phyloP scores from a whole-genome alignment of 2,888 invertebrate genomes.

The Drosophila flavopinicola region DNA sequence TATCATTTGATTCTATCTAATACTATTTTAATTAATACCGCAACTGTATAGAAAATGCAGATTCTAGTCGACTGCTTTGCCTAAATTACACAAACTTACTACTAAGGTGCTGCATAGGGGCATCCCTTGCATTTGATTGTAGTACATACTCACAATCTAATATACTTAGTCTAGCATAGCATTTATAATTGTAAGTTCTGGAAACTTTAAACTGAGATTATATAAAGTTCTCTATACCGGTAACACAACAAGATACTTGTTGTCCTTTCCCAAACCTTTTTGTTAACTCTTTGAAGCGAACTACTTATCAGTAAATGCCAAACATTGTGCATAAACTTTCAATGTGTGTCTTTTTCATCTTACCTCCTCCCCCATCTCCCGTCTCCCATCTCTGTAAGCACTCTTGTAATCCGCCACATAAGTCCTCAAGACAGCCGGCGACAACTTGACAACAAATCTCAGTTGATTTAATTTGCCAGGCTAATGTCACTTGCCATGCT shows the following conservation, averaged over 20 bases:
- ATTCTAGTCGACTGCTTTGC: constrained; percentile 28
- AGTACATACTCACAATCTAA: neutral
- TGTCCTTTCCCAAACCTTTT: neutral
- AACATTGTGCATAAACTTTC: neutral
- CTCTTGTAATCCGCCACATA: constrained; percentile 26
- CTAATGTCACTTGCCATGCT: constrained; percentile 55
- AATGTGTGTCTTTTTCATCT: neutral
- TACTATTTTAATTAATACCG: neutral
- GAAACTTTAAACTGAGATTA: constrained; percentile 6
- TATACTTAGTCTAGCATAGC: constrained; percentile 3
- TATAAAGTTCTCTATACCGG: constrained; percentile 29
- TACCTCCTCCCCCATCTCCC: neutral
- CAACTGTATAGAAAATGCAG: neutral
- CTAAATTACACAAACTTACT: too few species aligned
- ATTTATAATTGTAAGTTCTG: constrained; percentile 5
- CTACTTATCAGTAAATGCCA: constrained; percentile 6
- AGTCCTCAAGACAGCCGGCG: constrained; percentile 23
- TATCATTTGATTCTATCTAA: constrained; percentile 1
- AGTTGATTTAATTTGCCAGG: constrained; percentile 66
- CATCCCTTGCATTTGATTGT: neutral
- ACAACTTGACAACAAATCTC: constrained; percentile 67
- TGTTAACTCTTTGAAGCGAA: constrained; percentile 2
- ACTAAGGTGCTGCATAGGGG: neutral
- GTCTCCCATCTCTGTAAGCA: neutral
- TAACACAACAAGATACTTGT: constrained; percentile 1